A percentile compares a stretch with the other conserved stretches of the same genome.
Evolutionary conservation across 2,113 vertebrate genomes (phyloP).

Genomic region (Spea multiplicata): DNA sequence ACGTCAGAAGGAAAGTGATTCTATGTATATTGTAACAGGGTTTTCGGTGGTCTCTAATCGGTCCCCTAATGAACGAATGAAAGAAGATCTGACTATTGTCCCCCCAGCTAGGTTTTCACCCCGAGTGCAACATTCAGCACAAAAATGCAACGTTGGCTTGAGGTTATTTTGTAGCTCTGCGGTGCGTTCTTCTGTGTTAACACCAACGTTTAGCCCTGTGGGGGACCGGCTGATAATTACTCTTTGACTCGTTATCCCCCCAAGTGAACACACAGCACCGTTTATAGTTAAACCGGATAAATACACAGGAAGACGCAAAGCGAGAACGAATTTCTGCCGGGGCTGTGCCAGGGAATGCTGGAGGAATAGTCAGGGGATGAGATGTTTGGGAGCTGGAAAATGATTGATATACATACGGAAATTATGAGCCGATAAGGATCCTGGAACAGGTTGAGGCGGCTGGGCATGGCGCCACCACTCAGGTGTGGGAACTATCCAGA

Average conservation of each 20-base stretch:
- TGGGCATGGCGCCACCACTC: slow-evolving; percentile 37
- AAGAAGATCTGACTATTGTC: no score
- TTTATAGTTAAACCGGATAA: slow-evolving; percentile 39
- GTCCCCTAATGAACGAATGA: no score
- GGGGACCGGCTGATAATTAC: slow-evolving; percentile 38
- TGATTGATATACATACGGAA: slow-evolving; percentile 35
- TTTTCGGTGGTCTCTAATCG: no score
- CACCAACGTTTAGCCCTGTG: slow-evolving; percentile 16
- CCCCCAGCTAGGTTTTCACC: no score
- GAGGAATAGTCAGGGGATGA: slow-evolving; percentile 12
- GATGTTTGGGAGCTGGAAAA: slow-evolving; percentile 30
- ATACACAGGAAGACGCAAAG: slow-evolving; percentile 27
- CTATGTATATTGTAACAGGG: no score
- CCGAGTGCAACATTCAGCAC: no score
- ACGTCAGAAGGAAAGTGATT: no score
- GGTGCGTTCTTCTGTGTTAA: slow-evolving; percentile 4
- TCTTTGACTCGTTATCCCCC: slow-evolving; percentile 48
- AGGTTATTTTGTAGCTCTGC: not conserved
- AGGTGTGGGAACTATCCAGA: slow-evolving; percentile 44
- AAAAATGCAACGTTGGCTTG: no score
- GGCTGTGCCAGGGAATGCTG: slow-evolving; percentile 14
- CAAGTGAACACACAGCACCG: slow-evolving; percentile 28
- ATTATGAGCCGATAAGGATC: slow-evolving; percentile 38
- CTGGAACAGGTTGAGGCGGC: slow-evolving; percentile 37
- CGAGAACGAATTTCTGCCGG: slow-evolving; percentile 18